Evolutionary conservation across 1,140 invertebrate genomes (phyloP), one percentile per base, ranked within the genome.

Genomic region (Ceratitis capitata): DNA sequence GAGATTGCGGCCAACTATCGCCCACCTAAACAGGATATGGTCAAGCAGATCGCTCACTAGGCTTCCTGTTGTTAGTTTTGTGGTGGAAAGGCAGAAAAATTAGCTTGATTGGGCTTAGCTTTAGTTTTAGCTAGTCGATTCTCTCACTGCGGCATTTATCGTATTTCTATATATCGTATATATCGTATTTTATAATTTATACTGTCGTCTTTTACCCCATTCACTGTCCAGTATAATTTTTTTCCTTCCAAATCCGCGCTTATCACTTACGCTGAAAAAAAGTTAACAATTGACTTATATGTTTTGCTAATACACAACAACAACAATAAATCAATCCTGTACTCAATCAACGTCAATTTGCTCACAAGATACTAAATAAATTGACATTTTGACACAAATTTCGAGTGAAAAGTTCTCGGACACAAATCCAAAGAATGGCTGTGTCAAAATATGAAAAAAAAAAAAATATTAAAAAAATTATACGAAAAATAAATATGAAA

Each of bases 361-460:
- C 2, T 26, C 39, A 23, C 35, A n/a, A 78, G n/a, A 78, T 47
- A 78, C 69, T 45, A 47, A 78, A 47, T 45, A 47, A 78, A 47
- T n/a, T 78, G 69, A 78, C 69, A 78, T 78, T 69, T 78, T 78
- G 69, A 78, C 69, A 78, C 39, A 78, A 78, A 78, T 78, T 78
- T 78, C 45, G 39, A 78, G 39, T 47, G 64, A 78, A 78, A 69
- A 78, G 45, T 78, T 42, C 69, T 45, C 2, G 69, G 19, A 78
- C 39, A 78, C n/a, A 78, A 78, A 45, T 78, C 39, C 39, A 42
- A 45, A 42, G 39, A 39, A 78, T 45, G 9, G 1, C 35, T 23
- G 3, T 14, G 14, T 12, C 58, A 64, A n/a, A 64, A 56, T 19
- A 56, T 19, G n/a, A 6, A 56, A 19, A 56, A n/a, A n/a, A n/a